Conservation (phyloP, 1,140 invertebrate genomes). For the Anagrus nilaparvatae region DNA sequence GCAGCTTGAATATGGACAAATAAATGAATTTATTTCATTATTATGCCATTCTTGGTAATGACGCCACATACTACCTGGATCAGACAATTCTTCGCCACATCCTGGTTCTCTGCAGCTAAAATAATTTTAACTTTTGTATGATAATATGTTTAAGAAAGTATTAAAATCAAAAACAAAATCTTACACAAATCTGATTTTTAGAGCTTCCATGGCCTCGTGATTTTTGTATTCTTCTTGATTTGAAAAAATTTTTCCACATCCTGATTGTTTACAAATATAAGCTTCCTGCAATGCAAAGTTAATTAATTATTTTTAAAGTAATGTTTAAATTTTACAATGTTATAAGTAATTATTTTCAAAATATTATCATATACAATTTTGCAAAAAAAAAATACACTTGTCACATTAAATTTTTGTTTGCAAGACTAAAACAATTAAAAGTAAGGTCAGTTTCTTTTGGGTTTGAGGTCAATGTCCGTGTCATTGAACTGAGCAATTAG, state of each 20-base stretch:
- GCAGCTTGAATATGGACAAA: constrained; percentile 39
- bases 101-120: constrained; percentile 37
- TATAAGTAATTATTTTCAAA: too few species aligned
- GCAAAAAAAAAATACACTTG: too few species aligned
- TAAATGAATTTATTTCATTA: constrained; percentile 35
- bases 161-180: too few species aligned
- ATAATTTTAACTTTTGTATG: constrained; percentile 8
- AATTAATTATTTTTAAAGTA: neutral
- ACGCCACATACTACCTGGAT: constrained; percentile 41
- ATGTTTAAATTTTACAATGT: neutral
- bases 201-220: constrained; percentile 35
- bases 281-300: constrained; percentile 34
- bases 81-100: constrained; percentile 37
- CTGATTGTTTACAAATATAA: constrained; percentile 38
- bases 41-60: constrained; percentile 42
- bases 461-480: constrained; percentile 37
- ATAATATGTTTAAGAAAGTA: neutral
- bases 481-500: too few species aligned
- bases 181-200: constrained; percentile 39
- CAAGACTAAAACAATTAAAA: too few species aligned
- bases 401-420: too few species aligned
- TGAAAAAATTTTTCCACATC: constrained; percentile 38
- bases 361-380: too few species aligned
- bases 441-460: constrained; percentile 33
- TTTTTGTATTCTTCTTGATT: constrained; percentile 39